Base-by-base conservation (phyloP, 2,888 invertebrate species). In the Latrodectus hesperus region DNA sequence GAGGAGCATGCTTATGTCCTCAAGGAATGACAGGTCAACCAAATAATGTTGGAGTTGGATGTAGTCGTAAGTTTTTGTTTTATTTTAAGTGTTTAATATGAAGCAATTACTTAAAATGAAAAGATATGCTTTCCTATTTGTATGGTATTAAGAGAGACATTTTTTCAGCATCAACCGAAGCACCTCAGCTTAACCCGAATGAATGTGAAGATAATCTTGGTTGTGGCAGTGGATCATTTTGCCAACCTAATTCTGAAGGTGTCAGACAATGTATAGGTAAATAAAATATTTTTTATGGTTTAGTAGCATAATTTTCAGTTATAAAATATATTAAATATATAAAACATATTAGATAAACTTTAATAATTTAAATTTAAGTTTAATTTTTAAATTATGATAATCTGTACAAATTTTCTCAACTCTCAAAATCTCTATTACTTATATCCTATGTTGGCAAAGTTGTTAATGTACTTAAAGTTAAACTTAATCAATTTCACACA, bases 11-110 rank as follows among this genome's bases (percentile, higher is more conserved):
- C 91, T 93, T 94, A 60, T 97, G 97, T 92, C 95, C 96, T 64
- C 94, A 95, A 85, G 96, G 97, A 49, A 95, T 95, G 92, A 93
- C 97, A 52, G 97, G 97, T 11, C 96, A 97, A 92, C 96, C 97
- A 0, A 89, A 88, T 64, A 90, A 90, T 85, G 86, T 90, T 10
- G 88, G 85, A 16, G 76, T 89, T 10, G 96, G 90, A 55, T 90
- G 90, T 75, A 88, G 85, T 70, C 68, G 89, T 89, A 79, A 89
- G 88, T 79, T n/a, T 60, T 60, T 11, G 10, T 11, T 60, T 60
- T 11, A 60, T 11, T 60, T 60, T 60, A 16, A 14, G 6, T 60
- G 14, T 16, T 60, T 60, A 60, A 60, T 11, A 60, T 60, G 60
- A 60, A 60, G n/a, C 60, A 12, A 60, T n/a, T 5, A 55, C 14